Base-by-base conservation (phyloP, 1,140 invertebrate genomes). In the Coelopa frigida region DNA sequence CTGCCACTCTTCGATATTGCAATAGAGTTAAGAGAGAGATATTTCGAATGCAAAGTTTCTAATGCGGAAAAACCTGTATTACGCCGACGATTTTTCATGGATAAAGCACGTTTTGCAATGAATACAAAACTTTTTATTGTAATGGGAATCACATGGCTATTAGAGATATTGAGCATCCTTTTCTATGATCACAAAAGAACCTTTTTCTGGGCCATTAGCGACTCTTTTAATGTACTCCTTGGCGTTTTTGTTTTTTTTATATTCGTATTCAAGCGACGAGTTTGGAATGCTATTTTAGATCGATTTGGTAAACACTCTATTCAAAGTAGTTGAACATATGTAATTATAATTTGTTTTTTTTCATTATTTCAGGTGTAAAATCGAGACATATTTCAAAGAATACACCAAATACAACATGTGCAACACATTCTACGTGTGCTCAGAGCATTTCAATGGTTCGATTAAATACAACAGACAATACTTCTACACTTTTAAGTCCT, bases 41-140 rank as follows among this genome's bases (percentile, higher is more conserved):
- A 52, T 76, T 78, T 46, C 71, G 75, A 18, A 73, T 80, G 57
- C 75, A 81, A 38, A 72, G 70, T 53, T n/a, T 71, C 72, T 0
- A 73, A 76, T 41, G 72, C 72, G 49, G 55, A 76, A 33, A 61
- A 71, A 42, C 52, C 70, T 44, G 56, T 54, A 11, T 63, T 68
- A 10, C 74, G 74, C 47, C 68, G 61, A 52, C 72, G 73, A 44
- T 83, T 82, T 56, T 73, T 77, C 40, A 70, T 79, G 32, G 79
- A 83, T 51, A 78, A 75, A 67, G 76, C 75, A n/a, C 78, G 78
- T 56, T 80, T 84, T 38, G 59, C 78, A 12, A 73, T 87, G 65
- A 84, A 83, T 50, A 64, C 80, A 0, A 86, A 86, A 56, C 57
- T 87, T 4, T 86, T 84, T 69, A 63, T 85, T 31, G 79, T 85